Percentiles rank a stretch among this genome's conserved stretches.
phyloP scores from a whole-genome alignment of 1,140 invertebrate genomes.

The Caenorhabditis elegans region DNA sequence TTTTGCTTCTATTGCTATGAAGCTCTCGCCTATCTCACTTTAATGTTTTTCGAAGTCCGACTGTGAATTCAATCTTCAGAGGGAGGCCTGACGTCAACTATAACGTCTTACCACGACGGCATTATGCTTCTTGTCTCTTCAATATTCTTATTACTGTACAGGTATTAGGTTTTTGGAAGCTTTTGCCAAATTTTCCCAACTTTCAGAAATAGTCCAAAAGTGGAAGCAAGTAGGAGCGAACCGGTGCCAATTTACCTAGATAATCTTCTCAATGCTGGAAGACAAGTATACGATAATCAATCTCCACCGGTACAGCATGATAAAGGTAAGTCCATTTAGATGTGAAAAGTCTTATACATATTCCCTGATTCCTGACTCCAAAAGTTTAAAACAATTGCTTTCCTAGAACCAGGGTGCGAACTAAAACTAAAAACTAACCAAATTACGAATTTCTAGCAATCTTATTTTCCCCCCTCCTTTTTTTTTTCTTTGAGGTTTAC shows the following conservation, averaged over 20 bases:
- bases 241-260: constrained; percentile 62
- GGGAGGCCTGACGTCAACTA: not conserved
- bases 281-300: constrained; percentile 61
- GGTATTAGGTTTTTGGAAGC: not conserved
- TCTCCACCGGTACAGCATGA: constrained; percentile 61
- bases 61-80: constrained; percentile 30
- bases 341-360: not conserved
- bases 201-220: not conserved
- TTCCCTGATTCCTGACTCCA: not conserved
- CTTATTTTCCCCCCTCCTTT: not conserved
- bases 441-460: no score
- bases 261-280: constrained; percentile 56
- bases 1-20: constrained; percentile 3
- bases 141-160: not conserved
- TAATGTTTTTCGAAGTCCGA: constrained; percentile 1
- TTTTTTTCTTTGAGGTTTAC: not conserved
- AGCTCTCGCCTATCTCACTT: constrained; percentile 29
- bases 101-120: not conserved
- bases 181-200: not conserved
- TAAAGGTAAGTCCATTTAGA: constrained; percentile 28
- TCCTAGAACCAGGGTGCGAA: no score
- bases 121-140: not conserved
- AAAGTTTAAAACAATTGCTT: not conserved
- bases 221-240: constrained; percentile 35
- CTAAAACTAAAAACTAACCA: no score